Conservation (phyloP, 2,888 invertebrate genomes). For the Nezara viridula region DNA sequence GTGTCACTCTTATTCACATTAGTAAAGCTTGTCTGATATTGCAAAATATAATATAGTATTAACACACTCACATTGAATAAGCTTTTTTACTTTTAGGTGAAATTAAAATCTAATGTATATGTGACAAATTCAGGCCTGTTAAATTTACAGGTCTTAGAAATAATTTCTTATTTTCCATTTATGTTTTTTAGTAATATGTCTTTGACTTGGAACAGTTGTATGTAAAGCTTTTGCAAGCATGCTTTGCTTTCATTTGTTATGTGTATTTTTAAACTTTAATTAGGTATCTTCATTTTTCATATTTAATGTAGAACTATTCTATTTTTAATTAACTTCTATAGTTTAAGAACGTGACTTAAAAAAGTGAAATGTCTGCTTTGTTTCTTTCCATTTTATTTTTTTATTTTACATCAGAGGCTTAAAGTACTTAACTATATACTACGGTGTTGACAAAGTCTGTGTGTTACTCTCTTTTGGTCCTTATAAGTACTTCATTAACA, state of each 20-base stretch:
- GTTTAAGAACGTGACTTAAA: background rate
- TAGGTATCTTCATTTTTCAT: background rate
- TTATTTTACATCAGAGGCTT: background rate
- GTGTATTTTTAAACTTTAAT: background rate
- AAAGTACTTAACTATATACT: background rate
- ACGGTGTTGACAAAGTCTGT: background rate
- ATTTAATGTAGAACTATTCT: background rate
- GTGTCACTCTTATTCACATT: background rate
- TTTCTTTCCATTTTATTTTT: background rate
- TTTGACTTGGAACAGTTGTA: conserved; percentile 11
- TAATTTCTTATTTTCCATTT: background rate
- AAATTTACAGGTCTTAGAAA: background rate
- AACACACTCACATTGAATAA: background rate
- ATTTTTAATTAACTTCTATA: background rate
- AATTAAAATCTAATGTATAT: background rate
- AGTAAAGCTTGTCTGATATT: conserved; percentile 4
- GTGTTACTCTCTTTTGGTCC: background rate
- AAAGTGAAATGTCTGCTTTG: background rate
- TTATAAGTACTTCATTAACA: background rate
- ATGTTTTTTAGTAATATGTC: background rate
- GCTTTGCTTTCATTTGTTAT: conserved; percentile 8
- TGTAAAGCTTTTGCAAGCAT: conserved; percentile 44
- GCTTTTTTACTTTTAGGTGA: background rate
- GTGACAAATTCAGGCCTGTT: background rate
- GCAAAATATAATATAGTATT: background rate